Evolutionary conservation across 2,797 vertebrate genomes (phyloP).

Genomic region (Pseudopleuronectes americanus): DNA sequence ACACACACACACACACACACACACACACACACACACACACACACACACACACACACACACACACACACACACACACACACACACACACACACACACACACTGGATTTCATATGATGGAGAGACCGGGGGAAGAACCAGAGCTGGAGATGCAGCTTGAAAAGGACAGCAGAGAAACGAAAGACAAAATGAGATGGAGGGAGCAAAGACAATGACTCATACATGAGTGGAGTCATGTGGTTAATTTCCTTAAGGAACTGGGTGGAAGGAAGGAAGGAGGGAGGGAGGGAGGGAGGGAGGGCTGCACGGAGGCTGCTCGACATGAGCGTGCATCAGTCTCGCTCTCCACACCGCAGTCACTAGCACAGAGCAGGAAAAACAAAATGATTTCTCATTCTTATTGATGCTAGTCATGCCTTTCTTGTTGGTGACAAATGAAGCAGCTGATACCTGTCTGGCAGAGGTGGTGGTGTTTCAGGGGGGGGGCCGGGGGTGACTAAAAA

Average conservation of each 20-base stretch:
- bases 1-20: too few relatives aligned
- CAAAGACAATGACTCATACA: conserved; percentile 84
- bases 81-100: neutral
- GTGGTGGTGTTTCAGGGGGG: neutral
- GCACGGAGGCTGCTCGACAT: conserved; percentile 18
- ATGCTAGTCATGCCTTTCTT: conserved; percentile 2
- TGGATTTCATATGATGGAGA: conserved; percentile 59
- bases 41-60: too few relatives aligned
- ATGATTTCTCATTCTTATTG: conserved; percentile 15
- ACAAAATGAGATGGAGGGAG: conserved; percentile 50
- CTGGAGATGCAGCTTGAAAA: conserved; percentile 51
- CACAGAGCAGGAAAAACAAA: conserved; percentile 24
- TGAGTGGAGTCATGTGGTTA: conserved; percentile 82
- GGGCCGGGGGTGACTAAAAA: conserved; percentile 12
- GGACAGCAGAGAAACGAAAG: conserved; percentile 32
- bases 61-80: conserved; percentile 10
- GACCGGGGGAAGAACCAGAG: conserved; percentile 19
- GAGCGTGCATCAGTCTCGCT: conserved; percentile 40
- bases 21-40: conserved; percentile 10
- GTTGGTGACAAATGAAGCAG: conserved; percentile 24
- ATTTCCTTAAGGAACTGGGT: conserved; percentile 80
- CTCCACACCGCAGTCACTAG: conserved; percentile 19
- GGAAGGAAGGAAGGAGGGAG: conserved; percentile 29
- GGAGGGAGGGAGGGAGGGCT: neutral
- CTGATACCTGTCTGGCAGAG: conserved; percentile 18